Conservation (phyloP, 1,140 invertebrate species). For the Zaprionus taronus region DNA sequence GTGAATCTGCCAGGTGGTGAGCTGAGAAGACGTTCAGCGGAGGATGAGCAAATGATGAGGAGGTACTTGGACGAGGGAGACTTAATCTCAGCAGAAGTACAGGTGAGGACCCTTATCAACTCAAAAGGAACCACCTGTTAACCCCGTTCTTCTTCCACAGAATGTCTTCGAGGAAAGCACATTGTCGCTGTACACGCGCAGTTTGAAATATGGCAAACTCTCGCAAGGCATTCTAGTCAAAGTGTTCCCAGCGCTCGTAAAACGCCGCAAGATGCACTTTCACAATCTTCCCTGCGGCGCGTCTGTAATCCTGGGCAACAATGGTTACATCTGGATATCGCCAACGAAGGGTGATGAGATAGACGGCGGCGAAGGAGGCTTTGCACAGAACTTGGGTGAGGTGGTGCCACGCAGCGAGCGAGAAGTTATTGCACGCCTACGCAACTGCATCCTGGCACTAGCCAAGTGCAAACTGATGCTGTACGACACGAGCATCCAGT, state of each 20-base stretch:
- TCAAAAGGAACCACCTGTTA: not conserved
- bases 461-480: constrained; percentile 94
- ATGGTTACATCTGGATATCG: constrained; percentile 98
- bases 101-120: constrained; percentile 21
- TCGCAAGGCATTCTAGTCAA: constrained; percentile 94
- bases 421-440: constrained; percentile 92
- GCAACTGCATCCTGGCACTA: constrained; percentile 95
- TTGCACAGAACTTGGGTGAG: constrained; percentile 91
- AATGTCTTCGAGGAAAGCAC: constrained; percentile 96
- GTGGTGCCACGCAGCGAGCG: constrained; percentile 89
- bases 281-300: constrained; percentile 96
- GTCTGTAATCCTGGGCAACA: constrained; percentile 97
- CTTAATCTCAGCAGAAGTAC: constrained; percentile 98
- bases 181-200: constrained; percentile 97
- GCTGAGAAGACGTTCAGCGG: constrained; percentile 94
- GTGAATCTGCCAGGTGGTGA: constrained; percentile 97
- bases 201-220: constrained; percentile 98
- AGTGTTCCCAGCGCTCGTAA: constrained; percentile 96
- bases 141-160: constrained; percentile 81
- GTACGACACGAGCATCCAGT: constrained; percentile 96
- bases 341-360: constrained; percentile 88
- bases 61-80: constrained; percentile 98
- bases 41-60: constrained; percentile 99
- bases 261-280: constrained; percentile 97
- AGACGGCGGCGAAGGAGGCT: constrained; percentile 91